Base-by-base conservation (phyloP, 1,140 invertebrate genomes). In the Bombyx mandarina region DNA sequence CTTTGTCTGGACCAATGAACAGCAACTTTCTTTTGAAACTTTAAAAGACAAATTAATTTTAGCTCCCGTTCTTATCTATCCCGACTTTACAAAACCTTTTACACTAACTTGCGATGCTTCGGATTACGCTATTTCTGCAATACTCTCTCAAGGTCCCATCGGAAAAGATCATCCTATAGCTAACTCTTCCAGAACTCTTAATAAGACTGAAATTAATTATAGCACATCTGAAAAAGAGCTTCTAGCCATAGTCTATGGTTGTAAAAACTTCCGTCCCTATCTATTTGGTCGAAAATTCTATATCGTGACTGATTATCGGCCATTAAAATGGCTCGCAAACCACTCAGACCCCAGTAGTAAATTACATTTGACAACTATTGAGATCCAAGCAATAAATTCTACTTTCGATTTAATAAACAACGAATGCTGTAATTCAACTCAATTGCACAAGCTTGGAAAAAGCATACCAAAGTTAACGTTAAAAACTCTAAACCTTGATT, bases 1-100 rank as follows among this genome's bases (percentile, higher is more conserved):
- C 5, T 55, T 65, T 12, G 52, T 44, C 8, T 59, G 54, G 51
- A 44, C 56, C 43, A 56, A 58, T 8, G 50, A 58, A 60, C 56
- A 66, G 50, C 53, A 61, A 54, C 10, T 58, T 0, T 45, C 58
- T 22, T 66, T 66, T 35, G 61, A 62, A 18, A 57, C 44, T n/a
- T 45, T 58, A 2, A 59, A 62, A 60, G 51, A 62, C 12, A 52
- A 50, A 52, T 10, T 62, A 8, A 57, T 43, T 26, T 48, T 42
- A 46, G 26, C 60, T 48, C 47, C 47, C 5, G 6, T 48, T 5
- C 9, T 48, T 6, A 10, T 10, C 6, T 48, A 48, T 10, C 47
- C 9, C 6, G 47, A 48, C 10, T 48, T 48, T 10, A 7, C 47
- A 12, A 48, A 48, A 48, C 10, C 47, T 7, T 48, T 48, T 10